These are phyloP conservation scores for Sclerodermus sp. DNA, from an alignment of 2,888 invertebrate species.

Conservation along the genomic window DNA sequence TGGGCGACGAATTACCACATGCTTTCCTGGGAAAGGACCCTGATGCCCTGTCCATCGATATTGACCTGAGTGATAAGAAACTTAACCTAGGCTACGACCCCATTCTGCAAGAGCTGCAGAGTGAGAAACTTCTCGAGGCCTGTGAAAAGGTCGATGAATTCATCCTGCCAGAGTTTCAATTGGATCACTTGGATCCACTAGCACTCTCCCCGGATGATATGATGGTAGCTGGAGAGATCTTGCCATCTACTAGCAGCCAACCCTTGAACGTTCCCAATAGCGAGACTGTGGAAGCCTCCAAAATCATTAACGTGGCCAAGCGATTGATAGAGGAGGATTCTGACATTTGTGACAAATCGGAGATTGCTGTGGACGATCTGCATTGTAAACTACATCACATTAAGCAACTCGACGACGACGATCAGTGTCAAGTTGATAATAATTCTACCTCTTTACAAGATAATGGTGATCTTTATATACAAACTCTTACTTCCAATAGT, in stretches of 20 bases:
- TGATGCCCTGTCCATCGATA: conserved; percentile 40
- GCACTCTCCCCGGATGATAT: conserved; percentile 43
- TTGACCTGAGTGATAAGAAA: conserved; percentile 43
- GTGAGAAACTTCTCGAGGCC: conserved; percentile 41
- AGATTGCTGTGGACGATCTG: conserved; percentile 16
- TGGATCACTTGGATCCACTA: conserved; percentile 47
- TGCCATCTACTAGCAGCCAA: conserved; percentile 40
- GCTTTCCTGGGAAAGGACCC: conserved; percentile 43
- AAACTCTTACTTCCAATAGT: conserved; percentile 9
- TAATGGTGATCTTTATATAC: conserved; percentile 11
- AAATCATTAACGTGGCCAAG: not conserved
- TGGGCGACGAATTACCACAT: conserved; percentile 42
- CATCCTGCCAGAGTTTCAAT: conserved; percentile 44
- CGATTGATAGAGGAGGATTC: not conserved
- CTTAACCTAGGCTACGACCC: conserved; percentile 44
- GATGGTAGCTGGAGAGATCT: conserved; percentile 47
- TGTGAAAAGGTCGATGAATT: conserved; percentile 45
- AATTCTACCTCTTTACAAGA: not conserved
- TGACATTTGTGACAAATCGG: conserved; percentile 17
- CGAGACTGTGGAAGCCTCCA: conserved; percentile 4
- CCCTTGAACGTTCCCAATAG: conserved; percentile 9
- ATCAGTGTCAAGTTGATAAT: not conserved
- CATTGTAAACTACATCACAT: conserved; percentile 7
- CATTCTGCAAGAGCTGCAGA: conserved; percentile 42
- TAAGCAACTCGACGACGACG: conserved; percentile 1